Conservation (phyloP, 1,140 invertebrate genomes). For the Nilaparvata lugens region DNA sequence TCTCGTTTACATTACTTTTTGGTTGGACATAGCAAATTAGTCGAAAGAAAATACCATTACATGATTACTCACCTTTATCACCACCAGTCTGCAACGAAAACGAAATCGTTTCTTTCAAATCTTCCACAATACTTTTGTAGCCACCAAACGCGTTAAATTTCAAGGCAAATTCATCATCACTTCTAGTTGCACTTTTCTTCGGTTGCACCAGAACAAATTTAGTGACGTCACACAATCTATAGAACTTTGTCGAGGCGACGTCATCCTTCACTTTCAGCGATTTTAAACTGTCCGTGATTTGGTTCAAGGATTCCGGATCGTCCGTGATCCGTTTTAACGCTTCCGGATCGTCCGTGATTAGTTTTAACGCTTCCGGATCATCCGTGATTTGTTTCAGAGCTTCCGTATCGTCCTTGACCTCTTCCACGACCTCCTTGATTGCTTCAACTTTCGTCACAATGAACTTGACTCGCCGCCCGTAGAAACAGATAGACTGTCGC, state of each 20-base stretch:
- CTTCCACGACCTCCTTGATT: too few species aligned
- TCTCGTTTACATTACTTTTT: too few species aligned
- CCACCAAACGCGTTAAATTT: slow-evolving; percentile 44
- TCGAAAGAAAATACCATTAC: too few species aligned
- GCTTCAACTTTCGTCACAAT: too few species aligned
- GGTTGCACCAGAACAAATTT: slow-evolving; percentile 22
- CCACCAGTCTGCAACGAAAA: slow-evolving; percentile 39
- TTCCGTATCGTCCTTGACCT: neutral
- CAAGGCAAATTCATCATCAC: slow-evolving; percentile 24
- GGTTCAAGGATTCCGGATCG: neutral
- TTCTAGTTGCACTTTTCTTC: slow-evolving; percentile 27
- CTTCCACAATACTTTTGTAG: slow-evolving; percentile 44
- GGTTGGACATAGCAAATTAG: too few species aligned
- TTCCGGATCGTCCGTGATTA: too few species aligned
- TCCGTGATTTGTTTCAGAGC: neutral
- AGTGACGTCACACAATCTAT: slow-evolving; percentile 1
- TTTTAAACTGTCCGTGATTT: slow-evolving; percentile 11
- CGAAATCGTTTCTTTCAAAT: slow-evolving; percentile 45
- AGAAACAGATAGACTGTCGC: too few species aligned
- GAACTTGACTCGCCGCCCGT: too few species aligned
- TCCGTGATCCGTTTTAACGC: neutral
- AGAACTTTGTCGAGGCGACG: neutral
- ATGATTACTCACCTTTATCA: slow-evolving; percentile 1
- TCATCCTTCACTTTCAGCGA: neutral
- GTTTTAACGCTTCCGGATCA: too few species aligned